phyloP scores from a whole-genome alignment of 2,113 vertebrate genomes.

The Gorsachius goisagi region DNA sequence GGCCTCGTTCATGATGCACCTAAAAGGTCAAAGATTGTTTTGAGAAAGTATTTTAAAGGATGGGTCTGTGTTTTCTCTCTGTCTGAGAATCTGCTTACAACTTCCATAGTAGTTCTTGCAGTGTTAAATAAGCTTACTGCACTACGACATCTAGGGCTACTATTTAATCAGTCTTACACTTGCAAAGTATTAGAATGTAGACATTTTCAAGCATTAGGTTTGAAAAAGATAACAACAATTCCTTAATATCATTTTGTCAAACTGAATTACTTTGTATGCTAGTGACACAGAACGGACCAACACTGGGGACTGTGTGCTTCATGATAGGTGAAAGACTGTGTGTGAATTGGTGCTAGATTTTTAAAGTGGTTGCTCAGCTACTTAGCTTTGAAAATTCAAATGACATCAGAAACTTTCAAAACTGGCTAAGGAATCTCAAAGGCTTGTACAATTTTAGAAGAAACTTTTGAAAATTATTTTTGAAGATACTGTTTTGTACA shows the following conservation, averaged over 20 bases:
- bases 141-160: not conserved
- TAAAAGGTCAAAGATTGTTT: slow-evolving; percentile 63
- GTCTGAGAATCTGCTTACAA: slow-evolving; percentile 31
- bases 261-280: not conserved
- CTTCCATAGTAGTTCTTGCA: not conserved
- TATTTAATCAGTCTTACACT: not conserved
- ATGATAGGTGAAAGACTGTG: accelerated
- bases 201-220: not conserved
- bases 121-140: not conserved
- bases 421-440: not conserved
- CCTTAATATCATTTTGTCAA: not conserved
- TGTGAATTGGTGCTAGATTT: not conserved
- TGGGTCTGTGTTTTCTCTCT: slow-evolving; percentile 61
- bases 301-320: accelerated
- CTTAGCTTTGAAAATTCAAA: not conserved
- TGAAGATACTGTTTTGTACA: not conserved
- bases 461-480: not conserved
- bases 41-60: slow-evolving; percentile 60
- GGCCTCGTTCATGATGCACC: slow-evolving; percentile 50
- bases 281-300: not conserved
- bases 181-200: not conserved
- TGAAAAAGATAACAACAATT: not conserved
- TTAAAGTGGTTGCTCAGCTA: not conserved
- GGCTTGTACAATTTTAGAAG: not conserved
- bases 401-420: not conserved